A percentile compares a stretch with the other conserved stretches of the same genome.
Evolutionary conservation across 2,113 vertebrate genomes (phyloP).

Genomic region (Catharus minimus): DNA sequence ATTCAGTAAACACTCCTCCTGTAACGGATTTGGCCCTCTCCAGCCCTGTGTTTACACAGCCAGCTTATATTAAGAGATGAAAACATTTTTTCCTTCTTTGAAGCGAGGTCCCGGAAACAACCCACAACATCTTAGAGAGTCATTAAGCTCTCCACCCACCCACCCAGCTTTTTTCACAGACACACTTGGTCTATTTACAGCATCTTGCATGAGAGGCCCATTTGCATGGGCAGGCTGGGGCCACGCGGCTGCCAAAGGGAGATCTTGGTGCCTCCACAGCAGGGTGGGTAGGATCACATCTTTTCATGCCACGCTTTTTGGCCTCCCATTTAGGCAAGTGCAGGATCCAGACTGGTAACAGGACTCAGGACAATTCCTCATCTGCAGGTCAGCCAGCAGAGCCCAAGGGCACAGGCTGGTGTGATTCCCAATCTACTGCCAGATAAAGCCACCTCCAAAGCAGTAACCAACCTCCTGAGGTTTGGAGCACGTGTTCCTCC

Average conservation of each 20-base stretch:
- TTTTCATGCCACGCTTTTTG: background rate
- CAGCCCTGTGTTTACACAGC: constrained; percentile 7
- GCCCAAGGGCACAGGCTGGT: background rate
- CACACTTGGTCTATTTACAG: background rate
- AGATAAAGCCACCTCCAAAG: background rate
- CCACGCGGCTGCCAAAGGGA: fast-evolving
- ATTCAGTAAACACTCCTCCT: background rate
- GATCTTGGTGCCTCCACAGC: fast-evolving
- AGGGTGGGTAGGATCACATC: background rate
- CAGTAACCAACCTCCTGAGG: background rate
- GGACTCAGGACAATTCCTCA: background rate
- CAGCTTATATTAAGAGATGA: constrained; percentile 32
- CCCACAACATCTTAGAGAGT: background rate
- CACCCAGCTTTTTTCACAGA: background rate
- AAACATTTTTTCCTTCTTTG: constrained; percentile 35
- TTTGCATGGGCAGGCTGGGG: background rate
- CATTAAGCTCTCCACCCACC: constrained; percentile 15
- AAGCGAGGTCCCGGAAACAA: constrained; percentile 41
- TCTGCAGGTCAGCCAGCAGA: background rate
- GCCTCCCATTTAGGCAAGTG: background rate
- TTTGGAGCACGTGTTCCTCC: background rate
- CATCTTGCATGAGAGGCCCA: background rate
- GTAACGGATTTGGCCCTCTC: constrained; percentile 1
- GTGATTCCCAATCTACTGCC: background rate
- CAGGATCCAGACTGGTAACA: background rate